Base-by-base conservation (phyloP, 2,797 vertebrate species). In the Lagothrix lagotricha region DNA sequence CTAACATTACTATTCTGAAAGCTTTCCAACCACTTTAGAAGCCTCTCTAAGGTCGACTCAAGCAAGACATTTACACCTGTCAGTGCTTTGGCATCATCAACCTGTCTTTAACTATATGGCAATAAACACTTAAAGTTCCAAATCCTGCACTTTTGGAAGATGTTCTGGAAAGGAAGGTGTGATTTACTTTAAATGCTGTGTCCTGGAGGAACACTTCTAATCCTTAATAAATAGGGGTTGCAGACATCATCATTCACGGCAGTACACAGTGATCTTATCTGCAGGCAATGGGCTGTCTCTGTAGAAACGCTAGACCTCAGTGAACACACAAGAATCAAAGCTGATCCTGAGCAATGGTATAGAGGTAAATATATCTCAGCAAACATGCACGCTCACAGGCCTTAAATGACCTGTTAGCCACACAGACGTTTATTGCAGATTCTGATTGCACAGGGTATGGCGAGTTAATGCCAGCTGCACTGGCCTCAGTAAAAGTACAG, bases 31-130 rank as follows among this genome's bases (percentile, higher is more conserved):
- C 99, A 22, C 67, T 72, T 72, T 72, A 72, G 67, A 72, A 72
- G n/a, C 99, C 98, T 99, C 99, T 88, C 99, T 99, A 98, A 99
- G 98, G 98, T 99, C 99, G 94, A 99, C 99, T 96, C 99, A 99
- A 1, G 99, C 99, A 94, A 99, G 98, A 97, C 99, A 99, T 98
- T 99, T 99, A 97, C 99, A 99, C 28, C 99, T 99, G 94, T 99
- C 99, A 99, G 98, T 97, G 99, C 99, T 99, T 99, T 99, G 95
- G 99, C 99, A 77, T 99, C 99, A 90, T 99, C 99, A 98, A 99
- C 99, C 95, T 99, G 98, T 30, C 99, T 99, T 99, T 99, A 99
- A 99, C 98, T 99, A 98, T 92, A 99, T 99, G 54, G 99, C 99
- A 92, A 99, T 99, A 88, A 99, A 99, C 97, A 99, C 99, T 98